Percentiles rank a stretch among this genome's conserved stretches.
Evolutionary conservation across 2,888 invertebrate species (phyloP).

Genomic region (Zygaena filipendulae): DNA sequence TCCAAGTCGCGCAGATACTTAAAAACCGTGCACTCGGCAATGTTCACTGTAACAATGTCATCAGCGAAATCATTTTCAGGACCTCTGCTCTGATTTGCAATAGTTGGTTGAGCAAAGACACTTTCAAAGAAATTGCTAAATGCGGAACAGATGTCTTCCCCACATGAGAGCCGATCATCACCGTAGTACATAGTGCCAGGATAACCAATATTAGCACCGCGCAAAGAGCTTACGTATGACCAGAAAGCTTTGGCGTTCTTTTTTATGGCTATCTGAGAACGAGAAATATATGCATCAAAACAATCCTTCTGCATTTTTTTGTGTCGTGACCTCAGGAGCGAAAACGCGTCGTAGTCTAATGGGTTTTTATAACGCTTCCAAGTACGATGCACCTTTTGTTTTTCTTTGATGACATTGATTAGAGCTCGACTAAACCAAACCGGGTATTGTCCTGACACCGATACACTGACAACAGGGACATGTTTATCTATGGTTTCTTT

Average conservation of each 20-base stretch:
- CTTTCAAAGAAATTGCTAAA: conserved; percentile 6
- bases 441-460: no score
- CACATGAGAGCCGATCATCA: background rate
- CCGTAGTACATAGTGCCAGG: conserved; percentile 1
- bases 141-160: background rate
- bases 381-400: conserved; percentile 1
- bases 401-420: conserved; percentile 5
- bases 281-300: background rate
- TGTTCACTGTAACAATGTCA: no score
- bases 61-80: background rate
- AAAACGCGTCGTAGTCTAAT: conserved; percentile 1
- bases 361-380: conserved; percentile 4
- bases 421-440: conserved; percentile 4
- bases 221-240: conserved; percentile 1
- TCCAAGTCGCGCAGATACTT: background rate
- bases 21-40: no score
- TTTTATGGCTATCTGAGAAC: background rate
- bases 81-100: background rate
- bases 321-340: conserved; percentile 1
- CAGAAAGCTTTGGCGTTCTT: conserved; percentile 3
- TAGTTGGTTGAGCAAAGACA: conserved; percentile 2
- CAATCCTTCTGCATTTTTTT: conserved; percentile 2
- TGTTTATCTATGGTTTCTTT: no score
- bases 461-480: no score
- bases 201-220: background rate